These are phyloP conservation scores for Molossus alvarezi DNA, from an alignment of 2,797 vertebrate species.

Conservation along the genomic window DNA sequence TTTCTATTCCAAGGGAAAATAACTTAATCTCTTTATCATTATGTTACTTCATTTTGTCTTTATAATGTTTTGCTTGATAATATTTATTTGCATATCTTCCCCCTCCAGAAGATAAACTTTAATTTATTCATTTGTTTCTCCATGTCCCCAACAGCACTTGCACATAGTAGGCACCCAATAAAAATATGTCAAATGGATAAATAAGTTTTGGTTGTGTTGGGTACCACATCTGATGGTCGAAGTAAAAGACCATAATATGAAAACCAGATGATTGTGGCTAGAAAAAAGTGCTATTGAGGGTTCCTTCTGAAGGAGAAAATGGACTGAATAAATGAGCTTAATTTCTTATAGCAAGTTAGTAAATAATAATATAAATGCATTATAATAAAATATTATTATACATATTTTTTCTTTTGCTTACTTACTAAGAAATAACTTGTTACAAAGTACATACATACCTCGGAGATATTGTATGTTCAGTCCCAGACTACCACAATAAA, in stretches of 20 bases:
- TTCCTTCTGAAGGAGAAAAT: slow-evolving; percentile 38
- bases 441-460: slow-evolving; percentile 10
- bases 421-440: slow-evolving; percentile 29
- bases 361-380: slow-evolving; percentile 37
- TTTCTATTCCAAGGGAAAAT: slow-evolving; percentile 1
- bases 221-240: background rate
- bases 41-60: slow-evolving; percentile 19
- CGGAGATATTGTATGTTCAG: background rate
- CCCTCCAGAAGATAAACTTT: slow-evolving; percentile 1
- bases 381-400: background rate
- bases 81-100: slow-evolving; percentile 1
- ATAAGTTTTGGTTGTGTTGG: background rate
- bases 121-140: slow-evolving; percentile 19
- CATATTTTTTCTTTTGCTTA: slow-evolving; percentile 35
- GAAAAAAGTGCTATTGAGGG: background rate
- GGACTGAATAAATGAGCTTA: slow-evolving; percentile 41
- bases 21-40: slow-evolving; percentile 17
- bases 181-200: background rate
- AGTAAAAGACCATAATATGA: slow-evolving; percentile 20
- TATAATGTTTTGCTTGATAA: slow-evolving; percentile 22
- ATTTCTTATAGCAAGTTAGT: slow-evolving; percentile 55
- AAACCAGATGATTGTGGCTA: slow-evolving; percentile 39
- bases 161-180: background rate
- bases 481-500: background rate
- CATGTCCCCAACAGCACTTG: background rate